Base-by-base conservation (phyloP, 2,888 invertebrate genomes). In the Spilosoma lubricipeda region DNA sequence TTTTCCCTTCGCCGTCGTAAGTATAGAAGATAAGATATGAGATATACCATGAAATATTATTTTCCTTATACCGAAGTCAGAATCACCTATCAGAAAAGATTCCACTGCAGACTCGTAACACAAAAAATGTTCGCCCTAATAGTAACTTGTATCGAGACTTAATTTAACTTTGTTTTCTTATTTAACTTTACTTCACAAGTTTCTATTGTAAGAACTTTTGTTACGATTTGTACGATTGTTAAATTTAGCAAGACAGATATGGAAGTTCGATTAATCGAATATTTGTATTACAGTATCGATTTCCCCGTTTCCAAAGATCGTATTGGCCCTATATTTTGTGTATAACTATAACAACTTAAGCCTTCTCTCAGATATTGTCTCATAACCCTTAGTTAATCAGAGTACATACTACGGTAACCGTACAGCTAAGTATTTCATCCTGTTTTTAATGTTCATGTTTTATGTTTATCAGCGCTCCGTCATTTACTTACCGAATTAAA, bases 151-250 rank as follows among this genome's bases (percentile, higher is more conserved):
- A 27, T 69, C 23, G 52, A 15, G 56, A 74, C 78, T 77, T 80
- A 82, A 82, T 83, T 81, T 82, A 86, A 84, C 81, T 85, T 85
- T 76, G 81, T 75, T 78, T 88, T 86, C 84, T 82, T 84, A 89
- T 90, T 88, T 87, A 90, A 90, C 88, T 91, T 91, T 79, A 48
- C 76, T 69, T 52, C 45, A 59, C 39, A 72, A 42, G 9, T 39
- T 71, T 9, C 48, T 18, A 73, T 74, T 45, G 72, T 77, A 67
- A 66, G 65, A 66, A 2, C 63, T 63, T 71, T 77, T 75, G 76
- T 77, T 74, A 15, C 67, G 4, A 23, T 36, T 68, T n/a, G n/a
- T 52, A 52, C 27, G 65, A 39, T 36, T 73, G 23, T 36, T 33
- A 39, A 65, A 63, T 27, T 27, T 30, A 5, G 63, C 15, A 15